phyloP scores from a whole-genome alignment of 2,113 vertebrate genomes.

The Hydrolagus affinis region DNA sequence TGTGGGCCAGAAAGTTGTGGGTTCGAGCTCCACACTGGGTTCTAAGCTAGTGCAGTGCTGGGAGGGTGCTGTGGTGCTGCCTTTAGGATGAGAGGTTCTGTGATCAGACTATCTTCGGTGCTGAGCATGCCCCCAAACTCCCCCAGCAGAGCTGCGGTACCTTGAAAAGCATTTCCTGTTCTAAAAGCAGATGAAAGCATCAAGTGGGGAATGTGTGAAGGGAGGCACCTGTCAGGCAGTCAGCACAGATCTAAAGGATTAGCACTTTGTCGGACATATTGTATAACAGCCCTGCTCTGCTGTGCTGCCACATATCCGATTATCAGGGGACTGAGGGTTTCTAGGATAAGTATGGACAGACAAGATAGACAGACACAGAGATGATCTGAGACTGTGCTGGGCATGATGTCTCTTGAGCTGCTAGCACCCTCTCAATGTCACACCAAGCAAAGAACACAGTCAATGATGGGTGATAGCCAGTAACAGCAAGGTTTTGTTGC shows the following conservation, averaged over 20 bases:
- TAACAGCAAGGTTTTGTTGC: too few species aligned
- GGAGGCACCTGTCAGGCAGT: background rate
- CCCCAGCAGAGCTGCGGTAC: background rate
- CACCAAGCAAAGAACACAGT: background rate
- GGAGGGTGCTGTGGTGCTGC: too few species aligned
- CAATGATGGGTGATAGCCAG: background rate
- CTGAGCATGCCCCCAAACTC: background rate
- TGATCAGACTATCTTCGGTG: background rate
- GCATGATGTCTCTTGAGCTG: background rate
- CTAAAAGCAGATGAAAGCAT: conserved; percentile 24
- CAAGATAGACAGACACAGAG: background rate
- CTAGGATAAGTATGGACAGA: background rate
- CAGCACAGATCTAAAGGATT: background rate
- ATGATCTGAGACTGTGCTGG: background rate
- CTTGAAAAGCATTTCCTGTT: conserved; percentile 12
- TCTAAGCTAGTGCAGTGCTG: too few species aligned
- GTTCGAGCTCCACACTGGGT: too few species aligned
- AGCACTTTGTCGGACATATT: background rate
- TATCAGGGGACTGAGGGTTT: background rate
- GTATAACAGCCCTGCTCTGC: background rate
- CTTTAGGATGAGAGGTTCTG: too few species aligned
- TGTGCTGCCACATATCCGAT: background rate
- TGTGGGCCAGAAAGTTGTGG: too few species aligned
- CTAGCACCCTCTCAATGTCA: background rate
- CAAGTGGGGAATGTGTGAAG: background rate